phyloP scores from a whole-genome alignment of 2,113 vertebrate genomes.

The Seriola quinqueradiata region DNA sequence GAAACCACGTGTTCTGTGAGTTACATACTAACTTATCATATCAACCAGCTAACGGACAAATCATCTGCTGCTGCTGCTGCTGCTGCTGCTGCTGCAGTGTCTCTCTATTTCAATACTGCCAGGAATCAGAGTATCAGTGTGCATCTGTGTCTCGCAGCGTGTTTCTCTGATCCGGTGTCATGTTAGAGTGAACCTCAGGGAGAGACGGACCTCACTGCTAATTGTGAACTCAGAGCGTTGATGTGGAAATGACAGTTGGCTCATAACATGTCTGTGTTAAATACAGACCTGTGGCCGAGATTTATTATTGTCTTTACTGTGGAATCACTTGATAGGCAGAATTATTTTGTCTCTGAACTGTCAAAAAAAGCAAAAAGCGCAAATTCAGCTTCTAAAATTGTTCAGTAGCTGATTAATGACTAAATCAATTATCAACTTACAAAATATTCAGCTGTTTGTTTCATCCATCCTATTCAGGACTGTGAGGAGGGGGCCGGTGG shows the following conservation, averaged over 20 bases:
- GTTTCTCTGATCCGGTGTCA: background rate
- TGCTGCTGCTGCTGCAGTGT: background rate
- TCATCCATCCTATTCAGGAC: background rate
- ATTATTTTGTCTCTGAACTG: background rate
- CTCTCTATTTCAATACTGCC: background rate
- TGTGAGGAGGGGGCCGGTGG: background rate
- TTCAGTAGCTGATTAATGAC: background rate
- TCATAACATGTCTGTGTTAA: constrained; percentile 4
- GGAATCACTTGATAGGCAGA: background rate
- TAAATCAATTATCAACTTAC: background rate
- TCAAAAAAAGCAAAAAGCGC: background rate
- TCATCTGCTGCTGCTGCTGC: background rate
- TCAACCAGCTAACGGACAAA: background rate
- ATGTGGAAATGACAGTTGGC: constrained; percentile 21
- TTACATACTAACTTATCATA: no score
- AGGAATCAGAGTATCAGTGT: constrained; percentile 8
- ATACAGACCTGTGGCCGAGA: background rate
- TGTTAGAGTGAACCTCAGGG: constrained; percentile 2
- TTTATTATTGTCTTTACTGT: background rate
- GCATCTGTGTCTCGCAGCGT: background rate
- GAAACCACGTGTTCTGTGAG: constrained; percentile 1
- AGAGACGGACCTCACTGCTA: constrained; percentile 17
- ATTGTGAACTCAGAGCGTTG: constrained; percentile 15
- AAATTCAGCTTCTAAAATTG: background rate
- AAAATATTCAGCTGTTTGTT: background rate